Evolutionary conservation across 2,888 invertebrate species (phyloP).

Genomic region (Morinoia aosen): DNA sequence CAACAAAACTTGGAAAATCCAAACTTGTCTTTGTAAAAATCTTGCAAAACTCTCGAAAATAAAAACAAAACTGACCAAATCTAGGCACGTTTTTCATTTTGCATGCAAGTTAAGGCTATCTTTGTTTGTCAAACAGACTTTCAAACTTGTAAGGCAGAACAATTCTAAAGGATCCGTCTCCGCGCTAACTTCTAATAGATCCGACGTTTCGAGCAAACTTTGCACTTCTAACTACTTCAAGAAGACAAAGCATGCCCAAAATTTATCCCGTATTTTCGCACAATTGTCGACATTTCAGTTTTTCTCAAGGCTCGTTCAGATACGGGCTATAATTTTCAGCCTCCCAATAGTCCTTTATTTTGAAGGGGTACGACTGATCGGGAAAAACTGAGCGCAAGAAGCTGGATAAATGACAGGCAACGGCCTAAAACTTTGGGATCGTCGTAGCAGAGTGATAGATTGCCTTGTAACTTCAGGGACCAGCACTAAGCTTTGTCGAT

Average conservation of each 20-base stretch:
- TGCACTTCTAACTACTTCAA: not conserved
- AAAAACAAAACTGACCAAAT: not conserved
- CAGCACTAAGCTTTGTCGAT: not conserved
- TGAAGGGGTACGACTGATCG: not conserved
- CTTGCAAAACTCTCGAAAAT: not conserved
- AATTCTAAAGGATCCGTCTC: not conserved
- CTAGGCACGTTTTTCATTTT: not conserved
- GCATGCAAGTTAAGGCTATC: not conserved
- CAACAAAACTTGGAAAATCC: not conserved
- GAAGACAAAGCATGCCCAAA: not conserved
- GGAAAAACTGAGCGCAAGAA: slow-evolving; percentile 20
- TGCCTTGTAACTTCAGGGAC: slow-evolving; percentile 18
- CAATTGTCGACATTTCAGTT: slow-evolving; percentile 17
- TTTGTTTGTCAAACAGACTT: not conserved
- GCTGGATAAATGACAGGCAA: slow-evolving; percentile 25
- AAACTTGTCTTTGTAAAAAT: not conserved
- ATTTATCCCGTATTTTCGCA: not conserved
- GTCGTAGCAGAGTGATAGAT: slow-evolving; percentile 21
- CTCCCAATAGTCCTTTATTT: slow-evolving; percentile 5
- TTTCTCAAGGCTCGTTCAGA: not conserved
- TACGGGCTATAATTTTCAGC: not conserved
- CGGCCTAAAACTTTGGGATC: slow-evolving; percentile 2
- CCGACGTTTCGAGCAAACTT: not conserved
- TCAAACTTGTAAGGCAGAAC: not conserved
- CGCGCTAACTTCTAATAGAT: not conserved